Conservation (phyloP, 2,797 vertebrate species). For the Mallotus villosus region DNA sequence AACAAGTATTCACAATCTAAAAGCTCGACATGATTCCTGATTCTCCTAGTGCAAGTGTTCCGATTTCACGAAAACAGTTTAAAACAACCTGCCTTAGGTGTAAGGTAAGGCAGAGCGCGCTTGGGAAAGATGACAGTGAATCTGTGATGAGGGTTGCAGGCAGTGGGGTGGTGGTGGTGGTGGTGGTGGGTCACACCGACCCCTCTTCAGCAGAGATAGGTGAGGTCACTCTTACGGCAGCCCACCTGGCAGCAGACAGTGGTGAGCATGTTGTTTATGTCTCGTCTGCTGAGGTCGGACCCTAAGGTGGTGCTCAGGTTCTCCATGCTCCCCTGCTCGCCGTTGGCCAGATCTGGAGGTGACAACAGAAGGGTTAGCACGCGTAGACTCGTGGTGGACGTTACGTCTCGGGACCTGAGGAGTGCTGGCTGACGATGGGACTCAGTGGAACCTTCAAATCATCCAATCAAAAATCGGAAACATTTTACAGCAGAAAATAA, state of each 20-base stretch:
- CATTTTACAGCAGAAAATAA: no score
- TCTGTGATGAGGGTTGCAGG: background rate
- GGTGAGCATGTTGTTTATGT: constrained; percentile 70
- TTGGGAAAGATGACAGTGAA: background rate
- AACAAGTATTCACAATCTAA: background rate
- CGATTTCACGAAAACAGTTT: background rate
- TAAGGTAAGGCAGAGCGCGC: background rate
- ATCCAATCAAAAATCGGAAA: background rate
- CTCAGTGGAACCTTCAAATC: no score
- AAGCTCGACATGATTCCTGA: background rate
- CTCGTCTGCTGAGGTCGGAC: constrained; percentile 56
- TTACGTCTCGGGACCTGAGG: background rate
- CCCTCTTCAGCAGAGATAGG: constrained; percentile 71
- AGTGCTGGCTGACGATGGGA: no score
- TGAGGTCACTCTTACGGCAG: constrained; percentile 79
- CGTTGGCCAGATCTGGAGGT: constrained; percentile 48
- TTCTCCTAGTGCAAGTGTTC: background rate
- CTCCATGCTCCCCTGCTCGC: constrained; percentile 63
- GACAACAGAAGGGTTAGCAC: background rate
- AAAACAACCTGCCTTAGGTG: background rate
- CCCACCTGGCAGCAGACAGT: constrained; percentile 75
- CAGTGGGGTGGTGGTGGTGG: background rate
- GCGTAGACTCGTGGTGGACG: background rate
- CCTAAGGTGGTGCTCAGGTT: constrained; percentile 29
- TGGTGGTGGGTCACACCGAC: background rate